phyloP scores from a whole-genome alignment of 2,113 vertebrate species.

The Protobothrops mucrosquamatus region DNA sequence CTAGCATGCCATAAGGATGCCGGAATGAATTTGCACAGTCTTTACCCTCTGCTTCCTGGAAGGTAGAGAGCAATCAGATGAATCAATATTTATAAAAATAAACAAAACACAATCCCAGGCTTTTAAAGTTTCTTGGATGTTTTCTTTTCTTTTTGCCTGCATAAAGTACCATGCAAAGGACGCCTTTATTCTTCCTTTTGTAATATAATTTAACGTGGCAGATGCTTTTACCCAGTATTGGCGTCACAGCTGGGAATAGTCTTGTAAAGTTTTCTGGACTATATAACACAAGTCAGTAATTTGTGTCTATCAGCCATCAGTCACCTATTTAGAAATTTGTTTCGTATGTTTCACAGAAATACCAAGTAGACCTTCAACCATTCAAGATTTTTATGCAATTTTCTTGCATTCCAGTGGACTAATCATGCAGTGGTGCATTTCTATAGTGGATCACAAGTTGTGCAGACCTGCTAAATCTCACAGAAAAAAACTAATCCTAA shows the following conservation, averaged over 20 bases:
- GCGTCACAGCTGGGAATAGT: constrained; percentile 57
- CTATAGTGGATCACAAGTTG: background rate
- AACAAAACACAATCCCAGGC: constrained; percentile 5
- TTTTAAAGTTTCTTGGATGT: constrained; percentile 34
- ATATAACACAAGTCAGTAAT: constrained; percentile 45
- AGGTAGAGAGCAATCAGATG: constrained; percentile 41
- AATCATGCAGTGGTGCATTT: background rate
- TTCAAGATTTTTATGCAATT: constrained; percentile 22
- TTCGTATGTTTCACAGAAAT: constrained; percentile 41
- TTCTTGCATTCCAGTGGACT: constrained; percentile 8
- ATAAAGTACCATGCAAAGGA: constrained; percentile 27
- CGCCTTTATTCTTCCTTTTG: constrained; percentile 33
- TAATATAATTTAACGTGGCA: constrained; percentile 52
- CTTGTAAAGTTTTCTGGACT: constrained; percentile 38
- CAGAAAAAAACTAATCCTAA: background rate
- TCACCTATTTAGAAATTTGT: constrained; percentile 44
- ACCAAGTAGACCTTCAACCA: constrained; percentile 12
- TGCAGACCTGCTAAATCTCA: background rate
- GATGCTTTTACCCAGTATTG: constrained; percentile 26
- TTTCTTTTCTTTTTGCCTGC: constrained; percentile 3
- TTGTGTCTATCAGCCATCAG: constrained; percentile 38
- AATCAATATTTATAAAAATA: constrained; percentile 13
- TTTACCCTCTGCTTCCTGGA: constrained; percentile 47
- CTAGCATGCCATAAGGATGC: constrained; percentile 30
- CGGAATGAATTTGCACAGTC: constrained; percentile 8